Percentiles rank a stretch among this genome's conserved stretches.
These are phyloP conservation scores for Coelogynopora nodosa DNA, from an alignment of 2,888 invertebrate species.

Conservation along the genomic window DNA sequence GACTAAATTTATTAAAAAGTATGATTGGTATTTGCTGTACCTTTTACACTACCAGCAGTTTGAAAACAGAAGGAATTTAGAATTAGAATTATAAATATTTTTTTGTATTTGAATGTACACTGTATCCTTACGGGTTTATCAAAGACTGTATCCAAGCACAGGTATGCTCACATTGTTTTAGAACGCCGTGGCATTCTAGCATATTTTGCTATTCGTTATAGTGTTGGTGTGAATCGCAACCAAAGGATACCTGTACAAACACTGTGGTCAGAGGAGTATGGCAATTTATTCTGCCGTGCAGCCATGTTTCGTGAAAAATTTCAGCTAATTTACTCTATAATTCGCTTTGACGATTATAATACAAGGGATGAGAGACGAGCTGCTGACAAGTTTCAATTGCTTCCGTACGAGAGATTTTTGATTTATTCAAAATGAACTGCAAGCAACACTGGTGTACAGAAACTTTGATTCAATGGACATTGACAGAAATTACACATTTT, in stretches of 20 bases:
- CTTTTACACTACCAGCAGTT: too few relatives aligned
- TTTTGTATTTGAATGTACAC: too few relatives aligned
- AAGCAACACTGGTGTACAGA: not conserved
- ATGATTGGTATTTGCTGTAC: too few relatives aligned
- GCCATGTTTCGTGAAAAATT: not conserved
- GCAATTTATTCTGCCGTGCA: not conserved
- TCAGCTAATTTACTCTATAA: not conserved
- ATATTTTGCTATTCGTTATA: not conserved
- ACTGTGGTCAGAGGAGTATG: not conserved
- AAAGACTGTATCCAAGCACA: not conserved
- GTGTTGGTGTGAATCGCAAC: not conserved
- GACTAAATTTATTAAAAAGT: too few relatives aligned
- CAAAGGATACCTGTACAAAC: not conserved
- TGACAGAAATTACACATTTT: not conserved
- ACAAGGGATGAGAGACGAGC: not conserved
- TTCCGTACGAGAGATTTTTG: not conserved
- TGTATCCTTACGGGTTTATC: not conserved
- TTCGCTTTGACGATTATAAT: not conserved
- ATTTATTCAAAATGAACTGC: not conserved
- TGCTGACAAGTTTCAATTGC: not conserved
- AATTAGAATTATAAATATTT: too few relatives aligned
- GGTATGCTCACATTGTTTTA: not conserved
- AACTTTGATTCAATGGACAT: not conserved
- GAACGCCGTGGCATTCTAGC: not conserved
- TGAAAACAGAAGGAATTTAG: too few relatives aligned